Evolutionary conservation across 2,113 vertebrate genomes (phyloP).

Genomic region (Chrysochloris asiatica): DNA sequence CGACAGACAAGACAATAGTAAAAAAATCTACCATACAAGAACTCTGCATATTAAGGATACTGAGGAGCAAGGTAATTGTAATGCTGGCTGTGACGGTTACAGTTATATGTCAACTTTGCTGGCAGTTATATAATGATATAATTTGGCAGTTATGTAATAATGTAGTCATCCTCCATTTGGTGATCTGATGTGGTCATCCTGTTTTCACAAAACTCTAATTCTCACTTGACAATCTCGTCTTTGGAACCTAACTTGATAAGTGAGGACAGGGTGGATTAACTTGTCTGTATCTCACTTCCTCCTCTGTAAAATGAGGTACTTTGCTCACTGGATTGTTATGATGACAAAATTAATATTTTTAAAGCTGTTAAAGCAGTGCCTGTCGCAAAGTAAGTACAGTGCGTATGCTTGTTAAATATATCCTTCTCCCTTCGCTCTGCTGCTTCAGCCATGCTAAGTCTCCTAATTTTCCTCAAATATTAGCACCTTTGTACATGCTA

Average conservation of each 20-base stretch:
- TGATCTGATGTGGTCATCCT: too few species aligned
- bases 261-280: not conserved
- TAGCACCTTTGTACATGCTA: not conserved
- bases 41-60: not conserved
- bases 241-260: not conserved
- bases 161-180: not conserved
- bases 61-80: not conserved
- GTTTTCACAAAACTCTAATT: not conserved
- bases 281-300: slow-evolving; percentile 10
- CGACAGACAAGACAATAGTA: not conserved
- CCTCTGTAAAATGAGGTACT: not conserved
- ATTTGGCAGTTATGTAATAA: not conserved
- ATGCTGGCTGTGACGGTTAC: not conserved
- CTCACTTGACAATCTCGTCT: not conserved
- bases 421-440: not conserved
- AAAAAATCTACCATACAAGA: not conserved
- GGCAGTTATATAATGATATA: not conserved
- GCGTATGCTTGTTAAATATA: not conserved
- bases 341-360: not conserved
- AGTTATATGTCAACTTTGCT: not conserved
- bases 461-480: not conserved
- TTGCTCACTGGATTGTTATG: not conserved
- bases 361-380: not conserved
- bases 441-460: not conserved
- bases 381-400: not conserved